Evolutionary conservation across 2,888 invertebrate species (phyloP), one percentile per base, ranked within the genome.

Genomic region (Pachymerium ferrugineum): DNA sequence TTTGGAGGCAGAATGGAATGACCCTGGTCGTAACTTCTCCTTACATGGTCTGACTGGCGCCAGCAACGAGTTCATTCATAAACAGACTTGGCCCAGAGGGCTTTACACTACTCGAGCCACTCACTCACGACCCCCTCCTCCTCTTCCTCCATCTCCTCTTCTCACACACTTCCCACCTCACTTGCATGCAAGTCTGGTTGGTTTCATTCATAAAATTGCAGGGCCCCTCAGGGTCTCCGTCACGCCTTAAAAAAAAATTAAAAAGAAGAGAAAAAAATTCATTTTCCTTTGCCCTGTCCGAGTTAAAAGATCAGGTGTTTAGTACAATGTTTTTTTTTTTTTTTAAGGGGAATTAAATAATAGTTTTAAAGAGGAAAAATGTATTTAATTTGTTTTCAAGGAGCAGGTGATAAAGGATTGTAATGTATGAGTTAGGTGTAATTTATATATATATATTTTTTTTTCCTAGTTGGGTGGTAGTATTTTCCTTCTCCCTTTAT

Each of bases 141-240:
- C 25, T 14, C 68, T 25, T 22, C 16, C 47, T 16, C 47, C 19
- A 47, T 22, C 14, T 47, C 16, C 47, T 19, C 47, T 14, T 47
- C 47, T n/a, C n/a, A n/a, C n/a, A n/a, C n/a, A n/a, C n/a, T 38
- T 38, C 38, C 38, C 38, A 38, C 38, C n/a, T 22, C n/a, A n/a
- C n/a, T n/a, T n/a, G n/a, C n/a, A n/a, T n/a, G n/a, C 47, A 47
- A 22, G 47, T 47, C 47, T 47, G 47, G 47, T 47, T 47, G 70
- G 38, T 42, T 72, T 72, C 72, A 72, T 72, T 72, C 72, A 72
- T 72, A 72, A 72, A 70, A 72, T 22, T 38, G 22, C 38, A n/a
- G 30, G 42, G 8, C 25, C 72, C 33, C 12, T 4, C 3, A 31
- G 70, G 22, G 29, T 70, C 16, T 31, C 29, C 29, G 70, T 29